Base-by-base conservation (phyloP, 2,888 invertebrate genomes). In the Pharmacophagus antenor region DNA sequence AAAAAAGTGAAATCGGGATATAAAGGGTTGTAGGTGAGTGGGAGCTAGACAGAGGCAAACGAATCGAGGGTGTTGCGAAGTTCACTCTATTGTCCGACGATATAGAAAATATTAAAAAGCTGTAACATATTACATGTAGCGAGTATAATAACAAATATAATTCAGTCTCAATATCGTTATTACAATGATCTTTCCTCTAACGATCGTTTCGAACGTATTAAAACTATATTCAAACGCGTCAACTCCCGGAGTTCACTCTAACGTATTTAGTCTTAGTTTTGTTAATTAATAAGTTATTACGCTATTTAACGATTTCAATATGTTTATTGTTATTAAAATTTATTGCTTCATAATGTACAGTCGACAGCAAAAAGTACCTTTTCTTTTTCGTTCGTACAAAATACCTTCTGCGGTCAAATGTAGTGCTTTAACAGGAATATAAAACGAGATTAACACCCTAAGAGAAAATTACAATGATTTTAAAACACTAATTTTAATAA, bases 401-500 rank as follows among this genome's bases (percentile, higher is more conserved):
- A 53, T 21, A 47, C n/a, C 47, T 47, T 53, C 15, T n/a, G n/a
- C n/a, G n/a, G n/a, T n/a, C n/a, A n/a, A n/a, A n/a, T 47, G 48
- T 23, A 49, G 42, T 53, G 21, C 25, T 25, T 22, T 27, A 3
- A 51, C 5, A 46, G 21, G 17, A 21, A 49, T 25, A 56, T 18
- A 12, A n/a, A 25, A 56, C 31, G 31, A 52, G 50, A 58, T 37
- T 53, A 27, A 37, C 44, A 42, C 18, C 47, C 47, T 48, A 61
- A 25, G 12, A 44, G 15, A 5, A 47, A 56, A 41, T 46, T 41
- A 54, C 53, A 48, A 50, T 49, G 46, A 55, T 51, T 50, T 56
- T 17, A 17, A 27, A 31, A 44, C 27, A 54, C 41, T 61, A 46
- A 61, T 57, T 62, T 27, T 58, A n/a, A n/a, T 47, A 51, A 59